Evolutionary conservation across 2,888 invertebrate genomes (phyloP).

Genomic region (Diabrotica balteata): DNA sequence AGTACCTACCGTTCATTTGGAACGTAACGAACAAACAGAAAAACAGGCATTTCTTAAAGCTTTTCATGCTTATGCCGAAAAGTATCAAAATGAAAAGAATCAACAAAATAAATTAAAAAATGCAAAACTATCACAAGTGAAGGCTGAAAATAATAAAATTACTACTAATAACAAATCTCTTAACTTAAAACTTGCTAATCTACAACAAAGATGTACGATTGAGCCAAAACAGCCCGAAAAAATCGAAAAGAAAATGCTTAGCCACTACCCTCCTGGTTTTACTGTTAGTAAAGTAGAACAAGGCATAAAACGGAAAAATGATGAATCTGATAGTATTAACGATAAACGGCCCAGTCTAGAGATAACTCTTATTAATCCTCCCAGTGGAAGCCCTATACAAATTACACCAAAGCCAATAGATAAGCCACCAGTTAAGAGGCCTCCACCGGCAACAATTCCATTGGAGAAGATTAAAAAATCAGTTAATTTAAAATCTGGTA

Average conservation of each 20-base stretch:
- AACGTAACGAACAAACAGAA: constrained; percentile 48
- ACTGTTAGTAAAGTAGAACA: constrained; percentile 60
- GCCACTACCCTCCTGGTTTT: constrained; percentile 53
- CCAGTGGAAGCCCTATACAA: constrained; percentile 34
- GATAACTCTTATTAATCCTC: constrained; percentile 56
- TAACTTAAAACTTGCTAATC: constrained; percentile 51
- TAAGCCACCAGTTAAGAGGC: constrained; percentile 54
- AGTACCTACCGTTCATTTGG: constrained; percentile 46
- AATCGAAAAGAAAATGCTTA: constrained; percentile 40
- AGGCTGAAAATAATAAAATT: constrained; percentile 36
- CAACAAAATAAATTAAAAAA: constrained; percentile 40
- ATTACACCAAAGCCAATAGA: constrained; percentile 32
- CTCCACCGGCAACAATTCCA: constrained; percentile 65
- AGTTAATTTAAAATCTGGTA: constrained; percentile 50
- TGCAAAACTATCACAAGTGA: constrained; percentile 30
- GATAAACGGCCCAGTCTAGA: constrained; percentile 57
- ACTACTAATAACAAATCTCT: constrained; percentile 41
- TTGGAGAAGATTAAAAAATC: constrained; percentile 62
- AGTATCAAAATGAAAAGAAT: constrained; percentile 42
- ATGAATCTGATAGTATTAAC: constrained; percentile 42
- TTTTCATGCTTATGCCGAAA: constrained; percentile 52
- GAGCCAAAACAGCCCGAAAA: constrained; percentile 46
- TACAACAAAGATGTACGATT: constrained; percentile 53
- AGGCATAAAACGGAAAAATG: constrained; percentile 54
- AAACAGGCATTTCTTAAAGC: constrained; percentile 53